phyloP scores from a whole-genome alignment of 1,140 invertebrate species.

The Drosophila sproati region DNA sequence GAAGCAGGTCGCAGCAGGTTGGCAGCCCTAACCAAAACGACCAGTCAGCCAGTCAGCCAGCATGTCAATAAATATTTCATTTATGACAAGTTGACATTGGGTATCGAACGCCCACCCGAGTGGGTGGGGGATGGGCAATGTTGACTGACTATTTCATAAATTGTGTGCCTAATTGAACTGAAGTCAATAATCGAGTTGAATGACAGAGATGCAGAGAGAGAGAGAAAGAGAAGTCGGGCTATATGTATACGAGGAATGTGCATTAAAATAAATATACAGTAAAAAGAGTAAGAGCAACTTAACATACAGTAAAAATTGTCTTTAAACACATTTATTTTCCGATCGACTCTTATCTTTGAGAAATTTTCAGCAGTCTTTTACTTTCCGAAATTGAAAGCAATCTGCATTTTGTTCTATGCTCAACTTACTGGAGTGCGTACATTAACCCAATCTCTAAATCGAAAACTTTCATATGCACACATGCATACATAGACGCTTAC shows the following conservation, averaged over 20 bases:
- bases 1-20: constrained; percentile 8
- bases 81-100: constrained; percentile 69
- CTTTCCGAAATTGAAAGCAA: not conserved
- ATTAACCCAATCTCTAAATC: constrained; percentile 37
- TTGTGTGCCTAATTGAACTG: constrained; percentile 55
- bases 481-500: not conserved
- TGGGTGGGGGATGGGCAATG: constrained; percentile 9
- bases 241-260: constrained; percentile 6
- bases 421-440: constrained; percentile 45
- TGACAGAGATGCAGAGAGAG: not conserved
- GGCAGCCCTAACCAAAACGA: constrained; percentile 24
- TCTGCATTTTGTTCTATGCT: constrained; percentile 23
- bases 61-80: constrained; percentile 72
- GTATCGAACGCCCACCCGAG: constrained; percentile 3
- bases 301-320: not conserved
- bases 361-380: not conserved
- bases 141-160: constrained; percentile 42
- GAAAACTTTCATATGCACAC: constrained; percentile 22
- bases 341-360: not conserved
- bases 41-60: constrained; percentile 3
- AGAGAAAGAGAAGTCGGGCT: not conserved
- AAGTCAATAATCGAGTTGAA: constrained; percentile 47
- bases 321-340: too few species aligned
- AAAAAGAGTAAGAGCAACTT: not conserved
- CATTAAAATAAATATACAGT: not conserved